A percentile compares a stretch with the other conserved stretches of the same genome.
These are phyloP conservation scores for Euclidia mi DNA, from an alignment of 2,888 invertebrate species.

Conservation along the genomic window DNA sequence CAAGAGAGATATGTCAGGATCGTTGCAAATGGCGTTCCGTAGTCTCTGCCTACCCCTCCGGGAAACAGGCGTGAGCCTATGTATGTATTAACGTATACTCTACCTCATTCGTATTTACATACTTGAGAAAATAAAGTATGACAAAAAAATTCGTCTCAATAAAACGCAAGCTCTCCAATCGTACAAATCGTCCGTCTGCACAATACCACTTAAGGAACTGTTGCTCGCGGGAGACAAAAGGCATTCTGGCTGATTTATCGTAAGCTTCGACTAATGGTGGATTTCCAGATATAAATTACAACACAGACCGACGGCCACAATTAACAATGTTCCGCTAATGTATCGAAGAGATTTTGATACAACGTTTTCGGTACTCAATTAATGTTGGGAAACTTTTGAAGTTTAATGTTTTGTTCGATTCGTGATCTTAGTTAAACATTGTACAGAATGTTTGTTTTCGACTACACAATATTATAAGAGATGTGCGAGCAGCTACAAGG, in stretches of 20 bases:
- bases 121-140: no score
- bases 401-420: background rate
- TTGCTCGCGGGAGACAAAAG: slow-evolving; percentile 75
- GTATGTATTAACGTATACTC: no score
- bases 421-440: no score
- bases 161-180: background rate
- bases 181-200: slow-evolving; percentile 56
- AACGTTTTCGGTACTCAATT: slow-evolving; percentile 25
- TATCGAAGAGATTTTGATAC: slow-evolving; percentile 59
- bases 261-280: slow-evolving; percentile 70
- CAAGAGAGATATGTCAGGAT: no score
- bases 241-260: slow-evolving; percentile 79
- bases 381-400: slow-evolving; percentile 6
- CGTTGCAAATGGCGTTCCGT: no score
- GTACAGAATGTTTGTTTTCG: no score
- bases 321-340: slow-evolving; percentile 73
- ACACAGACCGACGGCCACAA: slow-evolving; percentile 62
- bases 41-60: no score
- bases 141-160: no score
- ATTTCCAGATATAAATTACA: slow-evolving; percentile 77
- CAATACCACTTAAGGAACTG: slow-evolving; percentile 63
- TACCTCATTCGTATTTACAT: no score
- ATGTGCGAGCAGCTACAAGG: no score
- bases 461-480: no score
- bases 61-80: no score